Evolutionary conservation across 2,797 vertebrate genomes (phyloP).

Genomic region (Pangasius larnaudii): DNA sequence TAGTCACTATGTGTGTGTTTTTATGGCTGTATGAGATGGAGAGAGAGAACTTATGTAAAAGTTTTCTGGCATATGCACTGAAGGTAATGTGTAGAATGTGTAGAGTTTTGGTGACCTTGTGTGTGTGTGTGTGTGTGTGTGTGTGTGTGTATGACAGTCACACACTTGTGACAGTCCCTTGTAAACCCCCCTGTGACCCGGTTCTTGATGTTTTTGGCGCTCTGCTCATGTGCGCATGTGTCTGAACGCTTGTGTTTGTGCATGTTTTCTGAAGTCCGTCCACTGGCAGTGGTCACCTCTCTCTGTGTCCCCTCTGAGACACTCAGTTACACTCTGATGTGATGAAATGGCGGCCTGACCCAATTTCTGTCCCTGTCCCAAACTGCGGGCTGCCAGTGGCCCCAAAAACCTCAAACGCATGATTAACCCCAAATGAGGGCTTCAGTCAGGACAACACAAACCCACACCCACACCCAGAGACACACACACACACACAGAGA

Average conservation of each 20-base stretch:
- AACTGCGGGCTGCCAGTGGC: constrained; percentile 41
- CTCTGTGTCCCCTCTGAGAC: constrained; percentile 53
- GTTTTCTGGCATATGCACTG: constrained; percentile 58
- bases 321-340: constrained; percentile 41
- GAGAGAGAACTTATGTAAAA: constrained; percentile 24
- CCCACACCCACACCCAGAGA: background rate
- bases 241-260: constrained; percentile 24
- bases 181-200: constrained; percentile 55
- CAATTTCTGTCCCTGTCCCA: constrained; percentile 62
- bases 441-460: constrained; percentile 50
- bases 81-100: constrained; percentile 69
- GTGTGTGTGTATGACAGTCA: constrained; percentile 70
- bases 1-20: background rate
- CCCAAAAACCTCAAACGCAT: constrained; percentile 47
- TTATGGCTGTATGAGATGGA: background rate
- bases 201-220: constrained; percentile 43
- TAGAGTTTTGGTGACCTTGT: constrained; percentile 64
- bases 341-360: constrained; percentile 67
- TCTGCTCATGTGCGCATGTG: constrained; percentile 21
- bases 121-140: constrained; percentile 60
- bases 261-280: constrained; percentile 54
- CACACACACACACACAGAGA: constrained; percentile 21
- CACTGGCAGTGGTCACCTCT: constrained; percentile 56
- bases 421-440: constrained; percentile 33
- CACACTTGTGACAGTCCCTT: background rate